phyloP scores from a whole-genome alignment of 2,888 invertebrate genomes.

The Ctena decussata region DNA sequence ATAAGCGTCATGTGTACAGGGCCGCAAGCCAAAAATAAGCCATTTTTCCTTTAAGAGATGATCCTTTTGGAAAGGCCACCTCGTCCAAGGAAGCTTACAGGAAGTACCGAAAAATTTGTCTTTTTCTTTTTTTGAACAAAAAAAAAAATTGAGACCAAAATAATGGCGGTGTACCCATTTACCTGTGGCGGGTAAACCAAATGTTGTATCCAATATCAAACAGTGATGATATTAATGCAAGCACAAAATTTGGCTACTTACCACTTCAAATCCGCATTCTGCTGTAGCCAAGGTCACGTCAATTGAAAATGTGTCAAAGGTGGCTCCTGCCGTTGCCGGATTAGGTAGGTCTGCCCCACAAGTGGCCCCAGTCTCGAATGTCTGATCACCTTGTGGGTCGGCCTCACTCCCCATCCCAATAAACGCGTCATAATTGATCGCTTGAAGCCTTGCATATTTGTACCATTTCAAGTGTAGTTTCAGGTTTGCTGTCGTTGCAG shows the following conservation, averaged over 20 bases:
- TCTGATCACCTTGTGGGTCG: background rate
- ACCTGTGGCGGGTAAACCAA: too few relatives aligned
- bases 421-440: background rate
- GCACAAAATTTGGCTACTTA: background rate
- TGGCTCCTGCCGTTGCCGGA: background rate
- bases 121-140: too few relatives aligned
- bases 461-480: background rate
- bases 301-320: background rate
- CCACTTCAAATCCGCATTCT: background rate
- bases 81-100: too few relatives aligned
- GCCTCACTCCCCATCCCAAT: background rate
- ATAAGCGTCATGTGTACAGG: too few relatives aligned
- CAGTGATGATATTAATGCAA: too few relatives aligned
- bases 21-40: too few relatives aligned
- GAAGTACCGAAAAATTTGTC: too few relatives aligned
- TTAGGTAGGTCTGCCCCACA: background rate
- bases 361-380: background rate
- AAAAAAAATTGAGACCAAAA: too few relatives aligned
- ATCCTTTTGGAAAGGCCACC: too few relatives aligned
- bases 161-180: too few relatives aligned
- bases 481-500: background rate
- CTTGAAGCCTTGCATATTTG: background rate
- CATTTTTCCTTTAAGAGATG: too few relatives aligned
- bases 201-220: too few relatives aligned
- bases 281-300: background rate